Conservation (phyloP, 1,140 invertebrate species). For the Atta cephalotes region DNA sequence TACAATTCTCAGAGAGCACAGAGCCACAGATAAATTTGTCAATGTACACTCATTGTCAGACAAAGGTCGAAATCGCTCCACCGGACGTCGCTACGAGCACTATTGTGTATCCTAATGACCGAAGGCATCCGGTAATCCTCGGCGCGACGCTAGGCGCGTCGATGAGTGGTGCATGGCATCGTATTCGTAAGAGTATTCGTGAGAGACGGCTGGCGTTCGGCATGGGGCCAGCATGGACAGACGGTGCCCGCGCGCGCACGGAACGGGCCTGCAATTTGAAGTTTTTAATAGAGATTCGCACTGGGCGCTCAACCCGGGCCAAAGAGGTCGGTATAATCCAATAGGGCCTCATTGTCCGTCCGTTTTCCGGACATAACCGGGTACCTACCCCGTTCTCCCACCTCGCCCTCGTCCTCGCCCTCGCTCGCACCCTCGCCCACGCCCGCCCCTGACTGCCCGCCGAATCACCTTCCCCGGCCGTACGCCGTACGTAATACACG, state of each 20-base stretch:
- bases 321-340: constrained; percentile 83
- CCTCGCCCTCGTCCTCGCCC: not conserved
- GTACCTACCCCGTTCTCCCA: not conserved
- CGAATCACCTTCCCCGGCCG: not conserved
- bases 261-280: constrained; percentile 74
- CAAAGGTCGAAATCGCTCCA: not conserved
- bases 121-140: constrained; percentile 34
- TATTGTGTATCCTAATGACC: constrained; percentile 21
- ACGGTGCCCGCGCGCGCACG: not conserved
- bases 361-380: constrained; percentile 74
- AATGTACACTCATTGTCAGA: not conserved
- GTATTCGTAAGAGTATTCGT: not conserved
- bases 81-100: not conserved
- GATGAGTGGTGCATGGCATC: not conserved
- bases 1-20: not conserved
- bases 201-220: not conserved
- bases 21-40: not conserved
- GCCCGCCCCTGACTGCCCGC: not conserved
- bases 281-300: constrained; percentile 83
- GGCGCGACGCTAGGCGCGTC: constrained; percentile 10
- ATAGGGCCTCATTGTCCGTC: constrained; percentile 83
- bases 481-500: constrained; percentile 57
- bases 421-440: too few species aligned
- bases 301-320: constrained; percentile 74
- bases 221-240: not conserved